Base-by-base conservation (phyloP, 2,797 vertebrate genomes). In the Premnoplex brunnescens region DNA sequence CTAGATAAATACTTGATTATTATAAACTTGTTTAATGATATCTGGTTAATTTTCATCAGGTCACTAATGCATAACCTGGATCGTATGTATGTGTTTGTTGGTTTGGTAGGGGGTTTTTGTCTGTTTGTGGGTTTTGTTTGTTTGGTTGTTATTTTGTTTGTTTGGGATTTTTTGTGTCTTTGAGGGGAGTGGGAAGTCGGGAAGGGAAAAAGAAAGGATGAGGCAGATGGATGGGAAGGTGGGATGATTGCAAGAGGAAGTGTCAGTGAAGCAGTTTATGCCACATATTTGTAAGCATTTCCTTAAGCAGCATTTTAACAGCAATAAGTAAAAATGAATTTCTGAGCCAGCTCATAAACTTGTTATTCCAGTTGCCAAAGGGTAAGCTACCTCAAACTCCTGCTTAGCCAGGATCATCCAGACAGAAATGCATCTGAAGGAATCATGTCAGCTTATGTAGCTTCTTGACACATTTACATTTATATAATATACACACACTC, bases 141-240 rank as follows among this genome's bases (percentile, higher is more conserved):
- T 19, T 52, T 52, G 12, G n/a, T 30, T 14, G n/a, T 67, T 80
- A 48, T 14, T 36, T 46, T 18, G 7, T 67, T 80, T 52, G 10
- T 7, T 83, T 62, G 22, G 39, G 17, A 14, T 55, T 81, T 74
- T 59, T 48, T 46, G 5, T 48, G 32, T 5, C 30, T 91, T 51
- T 24, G 28, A 0, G 4, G 9, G 2, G 3, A 4, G 10, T 4
- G 2, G 6, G 3, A 20, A 1, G 3, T 1, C 2, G 1, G 1
- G 12, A 8, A 59, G 4, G 3, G 12, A 37, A 67, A 26, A 84
- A 4, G 17, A 21, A 64, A 62, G 26, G 52, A 63, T 2, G 18
- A 90, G 9, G 67, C 43, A 92, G 66, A 52, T 9, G 43, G 52
- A 51, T 67, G 28, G 10, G 26, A 79, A 63, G 1, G 26, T 4